Evolutionary conservation across 1,140 invertebrate species (phyloP).

Genomic region (Micrasema minimum): DNA sequence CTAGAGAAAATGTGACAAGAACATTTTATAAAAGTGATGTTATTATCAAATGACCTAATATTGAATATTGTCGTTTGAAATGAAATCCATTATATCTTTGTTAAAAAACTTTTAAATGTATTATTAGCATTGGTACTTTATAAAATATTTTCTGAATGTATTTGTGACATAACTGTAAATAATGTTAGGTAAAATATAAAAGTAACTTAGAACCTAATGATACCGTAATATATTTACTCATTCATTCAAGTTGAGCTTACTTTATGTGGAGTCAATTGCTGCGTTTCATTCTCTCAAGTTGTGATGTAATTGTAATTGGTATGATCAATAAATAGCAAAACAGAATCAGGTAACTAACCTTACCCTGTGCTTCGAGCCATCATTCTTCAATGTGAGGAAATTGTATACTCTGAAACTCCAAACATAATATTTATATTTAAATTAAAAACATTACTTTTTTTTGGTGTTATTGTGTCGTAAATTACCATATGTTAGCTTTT

Average conservation of each 20-base stretch:
- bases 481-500: constrained; percentile 25
- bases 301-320: constrained; percentile 10
- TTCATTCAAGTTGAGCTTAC: constrained; percentile 23
- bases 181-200: constrained; percentile 16
- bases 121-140: constrained; percentile 44
- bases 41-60: constrained; percentile 49
- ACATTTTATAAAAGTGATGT: constrained; percentile 50
- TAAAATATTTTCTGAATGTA: constrained; percentile 42
- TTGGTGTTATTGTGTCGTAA: constrained; percentile 24
- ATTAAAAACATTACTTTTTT: constrained; percentile 25
- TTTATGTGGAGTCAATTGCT: constrained; percentile 11
- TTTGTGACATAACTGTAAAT: constrained; percentile 37
- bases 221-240: not conserved
- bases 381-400: too few relatives aligned
- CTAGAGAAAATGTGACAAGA: constrained; percentile 29
- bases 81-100: constrained; percentile 52
- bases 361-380: too few relatives aligned
- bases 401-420: constrained; percentile 14
- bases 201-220: constrained; percentile 11
- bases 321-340: not conserved
- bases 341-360: too few relatives aligned
- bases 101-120: constrained; percentile 51
- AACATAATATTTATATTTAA: not conserved
- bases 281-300: constrained; percentile 4
- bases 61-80: constrained; percentile 49